Evolutionary conservation across 1,140 invertebrate genomes (phyloP).

Genomic region (Belonocnema kinseyi): DNA sequence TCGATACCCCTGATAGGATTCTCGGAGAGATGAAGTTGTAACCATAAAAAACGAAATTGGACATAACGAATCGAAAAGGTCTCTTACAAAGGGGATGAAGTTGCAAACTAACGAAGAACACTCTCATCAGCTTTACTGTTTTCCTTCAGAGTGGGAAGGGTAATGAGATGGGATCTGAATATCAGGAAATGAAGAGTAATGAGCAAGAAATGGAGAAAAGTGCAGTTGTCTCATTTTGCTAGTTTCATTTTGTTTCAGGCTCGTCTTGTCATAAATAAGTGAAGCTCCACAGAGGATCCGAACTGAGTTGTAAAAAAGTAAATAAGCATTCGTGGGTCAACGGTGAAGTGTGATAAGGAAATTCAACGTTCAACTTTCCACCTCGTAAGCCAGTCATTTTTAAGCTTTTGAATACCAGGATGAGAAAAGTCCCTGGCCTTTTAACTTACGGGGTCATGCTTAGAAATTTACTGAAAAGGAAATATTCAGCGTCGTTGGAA

Average conservation of each 20-base stretch:
- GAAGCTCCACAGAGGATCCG: conserved; percentile 1
- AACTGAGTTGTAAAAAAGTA: conserved; percentile 28
- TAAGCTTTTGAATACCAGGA: conserved; percentile 24
- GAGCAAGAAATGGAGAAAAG: background rate
- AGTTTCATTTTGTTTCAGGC: background rate
- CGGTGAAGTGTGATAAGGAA: conserved; percentile 8
- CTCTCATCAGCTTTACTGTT: background rate
- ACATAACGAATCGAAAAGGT: too few relatives aligned
- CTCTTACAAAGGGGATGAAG: too few relatives aligned
- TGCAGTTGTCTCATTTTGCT: background rate
- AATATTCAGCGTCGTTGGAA: conserved; percentile 2
- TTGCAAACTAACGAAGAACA: background rate
- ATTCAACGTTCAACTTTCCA: conserved; percentile 16
- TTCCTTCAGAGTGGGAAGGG: background rate
- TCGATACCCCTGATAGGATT: too few relatives aligned
- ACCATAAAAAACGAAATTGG: too few relatives aligned
- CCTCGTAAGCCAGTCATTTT: conserved; percentile 26
- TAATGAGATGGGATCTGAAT: background rate
- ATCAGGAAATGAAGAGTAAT: background rate
- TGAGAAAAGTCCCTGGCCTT: conserved; percentile 25
- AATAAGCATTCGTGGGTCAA: conserved; percentile 19
- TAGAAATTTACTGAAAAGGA: conserved; percentile 16
- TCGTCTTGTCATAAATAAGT: conserved; percentile 24
- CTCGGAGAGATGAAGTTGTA: too few relatives aligned
- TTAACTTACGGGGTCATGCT: conserved; percentile 7